phyloP scores from a whole-genome alignment of 2,797 vertebrate species.

The Loriculus beryllinus region DNA sequence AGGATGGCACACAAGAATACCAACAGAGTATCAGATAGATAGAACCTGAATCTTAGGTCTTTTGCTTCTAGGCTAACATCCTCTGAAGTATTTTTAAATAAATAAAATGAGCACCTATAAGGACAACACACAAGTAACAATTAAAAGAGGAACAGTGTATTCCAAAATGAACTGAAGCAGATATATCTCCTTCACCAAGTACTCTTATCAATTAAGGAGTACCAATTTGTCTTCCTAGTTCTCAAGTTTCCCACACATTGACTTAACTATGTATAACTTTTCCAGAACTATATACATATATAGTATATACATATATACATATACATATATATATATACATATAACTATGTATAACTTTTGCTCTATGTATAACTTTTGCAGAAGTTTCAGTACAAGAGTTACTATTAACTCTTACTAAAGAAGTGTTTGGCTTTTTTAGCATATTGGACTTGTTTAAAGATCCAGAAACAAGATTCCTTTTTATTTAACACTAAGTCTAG shows the following conservation, averaged over 20 bases:
- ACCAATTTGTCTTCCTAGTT: neutral
- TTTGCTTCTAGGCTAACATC: neutral
- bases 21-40: neutral
- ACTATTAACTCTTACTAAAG: neutral
- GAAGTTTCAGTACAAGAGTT: neutral
- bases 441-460: neutral
- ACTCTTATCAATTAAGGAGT: neutral
- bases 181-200: neutral
- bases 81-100: neutral
- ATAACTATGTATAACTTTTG: neutral
- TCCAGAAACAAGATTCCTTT: neutral
- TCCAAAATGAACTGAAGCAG: neutral
- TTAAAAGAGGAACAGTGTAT: neutral
- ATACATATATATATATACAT: no score
- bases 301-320: no score
- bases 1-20: neutral
- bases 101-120: neutral
- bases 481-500: neutral
- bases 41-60: neutral
- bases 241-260: neutral
- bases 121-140: neutral
- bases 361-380: neutral
- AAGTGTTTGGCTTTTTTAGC: neutral
- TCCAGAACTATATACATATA: no score
- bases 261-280: neutral